Conservation (phyloP, 2,888 invertebrate species). For the Elegia similella region DNA sequence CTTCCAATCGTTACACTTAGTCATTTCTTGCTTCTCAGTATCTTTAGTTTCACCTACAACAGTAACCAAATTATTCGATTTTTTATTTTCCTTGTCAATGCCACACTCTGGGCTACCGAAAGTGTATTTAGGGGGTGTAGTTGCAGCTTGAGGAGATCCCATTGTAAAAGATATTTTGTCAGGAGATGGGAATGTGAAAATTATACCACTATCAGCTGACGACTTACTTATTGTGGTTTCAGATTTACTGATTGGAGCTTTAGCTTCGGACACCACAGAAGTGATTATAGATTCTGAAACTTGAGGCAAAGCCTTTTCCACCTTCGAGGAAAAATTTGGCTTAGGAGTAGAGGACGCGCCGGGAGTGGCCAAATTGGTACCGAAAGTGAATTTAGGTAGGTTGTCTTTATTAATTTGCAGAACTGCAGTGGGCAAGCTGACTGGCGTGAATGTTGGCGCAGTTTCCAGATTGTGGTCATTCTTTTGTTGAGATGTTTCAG, state of each 20-base stretch:
- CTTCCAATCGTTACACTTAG: slow-evolving; percentile 40
- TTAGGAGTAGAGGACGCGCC: not conserved
- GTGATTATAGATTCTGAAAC: slow-evolving; percentile 7
- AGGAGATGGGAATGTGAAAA: slow-evolving; percentile 55
- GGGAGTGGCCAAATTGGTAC: slow-evolving; percentile 21
- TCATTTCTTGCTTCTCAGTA: slow-evolving; percentile 17
- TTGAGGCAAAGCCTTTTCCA: not conserved
- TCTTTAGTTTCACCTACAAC: slow-evolving; percentile 33
- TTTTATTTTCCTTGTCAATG: slow-evolving; percentile 35
- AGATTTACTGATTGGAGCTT: not conserved
- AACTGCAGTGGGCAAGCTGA: slow-evolving; percentile 50
- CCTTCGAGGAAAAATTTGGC: not conserved
- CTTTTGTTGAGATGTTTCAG: not conserved
- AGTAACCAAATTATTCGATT: slow-evolving; percentile 30
- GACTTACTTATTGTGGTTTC: slow-evolving; percentile 30
- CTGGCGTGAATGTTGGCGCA: slow-evolving; percentile 34
- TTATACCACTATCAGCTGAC: slow-evolving; percentile 29
- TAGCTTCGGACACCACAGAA: not conserved
- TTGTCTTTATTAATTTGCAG: slow-evolving; percentile 57
- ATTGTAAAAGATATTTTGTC: slow-evolving; percentile 41
- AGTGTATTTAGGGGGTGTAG: slow-evolving; percentile 38
- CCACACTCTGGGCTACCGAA: slow-evolving; percentile 52
- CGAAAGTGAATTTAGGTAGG: slow-evolving; percentile 56
- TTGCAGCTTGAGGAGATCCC: slow-evolving; percentile 21
- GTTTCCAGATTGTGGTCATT: slow-evolving; percentile 10